A percentile compares a stretch with the other conserved stretches of the same genome.
phyloP scores from a whole-genome alignment of 2,888 invertebrate genomes.

The Tholera decimalis region DNA sequence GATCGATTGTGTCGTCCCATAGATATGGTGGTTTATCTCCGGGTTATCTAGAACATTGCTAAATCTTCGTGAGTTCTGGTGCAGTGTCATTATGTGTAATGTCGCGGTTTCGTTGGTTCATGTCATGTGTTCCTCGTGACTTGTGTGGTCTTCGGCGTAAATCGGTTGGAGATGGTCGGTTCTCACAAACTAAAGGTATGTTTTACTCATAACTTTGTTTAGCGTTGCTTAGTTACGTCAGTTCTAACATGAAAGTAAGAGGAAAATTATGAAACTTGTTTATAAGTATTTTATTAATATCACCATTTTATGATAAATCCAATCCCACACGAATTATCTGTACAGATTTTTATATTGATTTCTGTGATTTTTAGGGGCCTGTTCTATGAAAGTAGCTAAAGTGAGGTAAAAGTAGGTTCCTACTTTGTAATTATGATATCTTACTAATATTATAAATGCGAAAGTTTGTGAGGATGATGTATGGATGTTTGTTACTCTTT shows the following conservation, averaged over 20 bases:
- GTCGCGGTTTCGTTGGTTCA: constrained; percentile 19
- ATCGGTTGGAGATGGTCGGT: constrained; percentile 63
- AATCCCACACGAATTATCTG: background rate
- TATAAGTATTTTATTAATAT: constrained; percentile 18
- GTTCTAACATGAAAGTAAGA: background rate
- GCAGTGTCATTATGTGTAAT: constrained; percentile 66
- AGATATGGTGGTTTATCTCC: constrained; percentile 79
- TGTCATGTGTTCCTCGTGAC: constrained; percentile 49
- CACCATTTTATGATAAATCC: background rate
- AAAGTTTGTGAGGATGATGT: no score
- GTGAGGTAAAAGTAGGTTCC: background rate
- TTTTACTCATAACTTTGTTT: constrained; percentile 13
- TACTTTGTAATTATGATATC: background rate
- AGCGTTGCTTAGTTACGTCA: constrained; percentile 26
- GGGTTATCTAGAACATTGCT: constrained; percentile 77
- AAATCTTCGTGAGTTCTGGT: constrained; percentile 68
- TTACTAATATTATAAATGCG: no score
- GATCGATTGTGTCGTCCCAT: constrained; percentile 74
- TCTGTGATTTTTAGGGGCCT: no score
- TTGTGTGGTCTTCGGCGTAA: constrained; percentile 15
- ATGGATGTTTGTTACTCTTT: no score
- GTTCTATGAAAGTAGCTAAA: background rate
- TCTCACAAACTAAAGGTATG: constrained; percentile 70
- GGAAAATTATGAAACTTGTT: background rate
- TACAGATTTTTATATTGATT: background rate